Evolutionary conservation across 64 coral and sea anemone species (phyloP).

Genomic region (Hydrozoanthus tunicans): DNA sequence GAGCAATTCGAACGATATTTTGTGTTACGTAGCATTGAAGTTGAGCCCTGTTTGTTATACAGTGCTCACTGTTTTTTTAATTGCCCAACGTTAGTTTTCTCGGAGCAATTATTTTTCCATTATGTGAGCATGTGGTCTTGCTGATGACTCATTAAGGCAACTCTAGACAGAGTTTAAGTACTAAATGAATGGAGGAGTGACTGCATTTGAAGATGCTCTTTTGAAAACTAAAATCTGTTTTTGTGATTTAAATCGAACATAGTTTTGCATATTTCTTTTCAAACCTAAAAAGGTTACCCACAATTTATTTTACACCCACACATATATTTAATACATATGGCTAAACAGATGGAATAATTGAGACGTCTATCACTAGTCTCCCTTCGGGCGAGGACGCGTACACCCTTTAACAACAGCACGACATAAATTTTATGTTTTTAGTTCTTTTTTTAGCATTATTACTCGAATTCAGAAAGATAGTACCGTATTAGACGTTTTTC

Average conservation of each 20-base stretch:
- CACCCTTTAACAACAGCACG: conserved; percentile 8
- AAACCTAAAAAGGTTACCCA: neutral
- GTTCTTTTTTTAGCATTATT: neutral
- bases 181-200: neutral
- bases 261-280: neutral
- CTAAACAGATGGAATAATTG: conserved; percentile 54
- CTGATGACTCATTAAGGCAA: neutral
- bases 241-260: neutral
- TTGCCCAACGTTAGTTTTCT: neutral
- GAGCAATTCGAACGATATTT: too few relatives aligned
- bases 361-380: conserved; percentile 45
- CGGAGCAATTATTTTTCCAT: conserved; percentile 2
- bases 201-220: neutral
- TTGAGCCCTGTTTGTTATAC: neutral
- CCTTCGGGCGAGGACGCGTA: conserved; percentile 3
- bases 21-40: neutral
- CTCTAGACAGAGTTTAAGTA: neutral
- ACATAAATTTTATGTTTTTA: neutral
- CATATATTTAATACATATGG: conserved; percentile 45
- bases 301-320: conserved; percentile 33
- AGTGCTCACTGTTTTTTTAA: neutral
- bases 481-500: neutral
- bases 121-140: conserved; percentile 9
- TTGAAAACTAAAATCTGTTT: neutral
- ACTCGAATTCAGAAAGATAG: neutral